Conservation (phyloP, 2,888 invertebrate genomes). For the Panzeria rudis region DNA sequence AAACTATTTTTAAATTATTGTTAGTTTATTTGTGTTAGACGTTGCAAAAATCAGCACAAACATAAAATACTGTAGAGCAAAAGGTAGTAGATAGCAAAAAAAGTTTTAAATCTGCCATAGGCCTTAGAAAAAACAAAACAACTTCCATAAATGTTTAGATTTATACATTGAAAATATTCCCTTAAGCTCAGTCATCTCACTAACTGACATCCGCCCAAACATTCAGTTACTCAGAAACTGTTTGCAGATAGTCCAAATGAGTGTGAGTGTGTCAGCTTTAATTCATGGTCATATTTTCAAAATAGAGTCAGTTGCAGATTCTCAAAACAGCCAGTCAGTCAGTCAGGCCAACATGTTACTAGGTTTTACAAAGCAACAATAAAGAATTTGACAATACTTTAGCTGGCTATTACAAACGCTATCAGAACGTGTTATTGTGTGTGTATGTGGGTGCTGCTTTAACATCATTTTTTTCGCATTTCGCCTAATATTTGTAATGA, state of each 20-base stretch:
- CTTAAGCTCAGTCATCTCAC: conserved; percentile 18
- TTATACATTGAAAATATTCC: conserved; percentile 2
- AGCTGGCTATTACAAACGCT: neutral
- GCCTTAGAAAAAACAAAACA: neutral
- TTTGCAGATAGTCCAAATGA: neutral
- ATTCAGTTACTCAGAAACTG: neutral
- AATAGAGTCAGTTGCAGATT: conserved; percentile 38
- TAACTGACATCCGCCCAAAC: conserved; percentile 21
- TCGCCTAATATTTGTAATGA: conserved; percentile 2
- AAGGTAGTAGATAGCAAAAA: neutral
- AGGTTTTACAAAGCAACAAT: neutral
- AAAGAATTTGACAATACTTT: neutral
- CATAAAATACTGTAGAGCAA: neutral
- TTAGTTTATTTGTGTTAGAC: too few species aligned
- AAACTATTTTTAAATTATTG: too few species aligned
- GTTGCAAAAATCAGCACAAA: neutral
- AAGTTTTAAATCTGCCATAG: neutral
- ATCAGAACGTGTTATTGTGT: neutral
- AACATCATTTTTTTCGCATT: neutral
- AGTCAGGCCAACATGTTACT: conserved; percentile 11
- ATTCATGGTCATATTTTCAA: conserved; percentile 27
- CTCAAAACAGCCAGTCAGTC: conserved; percentile 5
- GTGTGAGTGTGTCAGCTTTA: neutral
- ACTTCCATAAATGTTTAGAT: conserved; percentile 8
- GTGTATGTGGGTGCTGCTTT: neutral